phyloP scores from a whole-genome alignment of 1,140 invertebrate genomes.

The Drosophila erecta region DNA sequence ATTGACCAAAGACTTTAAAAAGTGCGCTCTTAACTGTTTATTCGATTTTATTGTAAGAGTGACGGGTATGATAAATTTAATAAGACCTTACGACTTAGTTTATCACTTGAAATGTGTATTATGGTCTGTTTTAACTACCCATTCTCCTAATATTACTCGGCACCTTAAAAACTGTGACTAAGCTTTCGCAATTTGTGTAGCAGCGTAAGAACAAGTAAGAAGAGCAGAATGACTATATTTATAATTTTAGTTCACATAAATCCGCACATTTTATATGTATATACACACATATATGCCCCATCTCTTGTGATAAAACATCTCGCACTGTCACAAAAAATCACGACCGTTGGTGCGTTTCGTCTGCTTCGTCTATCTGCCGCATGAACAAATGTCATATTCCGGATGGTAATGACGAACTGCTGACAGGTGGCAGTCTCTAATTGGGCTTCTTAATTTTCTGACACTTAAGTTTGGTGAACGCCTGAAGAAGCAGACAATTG shows the following conservation, averaged over 20 bases:
- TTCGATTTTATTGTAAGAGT: too few species aligned
- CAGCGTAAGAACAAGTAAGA: not conserved
- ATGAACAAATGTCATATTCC: conserved; percentile 82
- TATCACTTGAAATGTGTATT: too few species aligned
- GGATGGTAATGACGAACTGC: conserved; percentile 83
- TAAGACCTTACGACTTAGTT: too few species aligned
- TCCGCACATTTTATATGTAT: conserved; percentile 32
- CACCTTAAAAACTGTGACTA: too few species aligned
- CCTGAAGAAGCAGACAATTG: conserved; percentile 64
- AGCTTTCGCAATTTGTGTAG: not conserved
- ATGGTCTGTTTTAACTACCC: too few species aligned
- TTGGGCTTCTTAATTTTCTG: conserved; percentile 84
- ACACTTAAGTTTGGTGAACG: conserved; percentile 63
- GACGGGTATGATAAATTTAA: too few species aligned
- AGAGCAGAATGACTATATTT: conserved; percentile 19
- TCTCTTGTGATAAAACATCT: conserved; percentile 36
- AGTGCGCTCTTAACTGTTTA: too few species aligned
- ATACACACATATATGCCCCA: conserved; percentile 23
- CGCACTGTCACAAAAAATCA: conserved; percentile 26
- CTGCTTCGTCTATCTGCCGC: conserved; percentile 70
- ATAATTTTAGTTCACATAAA: conserved; percentile 55
- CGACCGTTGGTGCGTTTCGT: conserved; percentile 67
- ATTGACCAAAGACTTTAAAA: too few species aligned
- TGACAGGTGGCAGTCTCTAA: conserved; percentile 84
- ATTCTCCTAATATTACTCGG: too few species aligned